phyloP scores from a whole-genome alignment of 37 sponge, comb jelly and placozoan genomes.

The Axinella damicornis region DNA sequence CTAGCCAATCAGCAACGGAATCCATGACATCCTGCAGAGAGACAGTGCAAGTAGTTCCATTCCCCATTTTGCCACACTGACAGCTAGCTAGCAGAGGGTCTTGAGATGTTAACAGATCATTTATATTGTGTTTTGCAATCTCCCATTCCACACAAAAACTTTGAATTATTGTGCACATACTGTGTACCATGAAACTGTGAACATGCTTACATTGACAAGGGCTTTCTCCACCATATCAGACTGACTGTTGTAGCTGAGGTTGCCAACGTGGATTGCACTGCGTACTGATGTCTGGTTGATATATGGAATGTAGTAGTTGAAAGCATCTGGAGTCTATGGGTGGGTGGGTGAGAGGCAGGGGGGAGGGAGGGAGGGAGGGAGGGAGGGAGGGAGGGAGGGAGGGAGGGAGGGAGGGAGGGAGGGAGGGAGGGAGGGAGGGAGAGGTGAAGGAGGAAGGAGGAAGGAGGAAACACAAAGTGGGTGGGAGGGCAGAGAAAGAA shows the following conservation, averaged over 20 bases:
- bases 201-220: constrained; percentile 63
- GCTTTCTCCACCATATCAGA: constrained; percentile 57
- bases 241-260: constrained; percentile 68
- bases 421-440: too few relatives aligned
- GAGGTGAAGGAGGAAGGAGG: too few relatives aligned
- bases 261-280: constrained; percentile 87
- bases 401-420: neutral
- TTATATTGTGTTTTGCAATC: too few relatives aligned
- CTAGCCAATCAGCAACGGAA: constrained; percentile 53
- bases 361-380: neutral
- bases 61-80: too few relatives aligned
- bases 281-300: constrained; percentile 48
- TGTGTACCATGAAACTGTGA: neutral
- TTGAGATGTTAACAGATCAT: too few relatives aligned
- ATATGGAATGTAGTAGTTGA: constrained; percentile 70
- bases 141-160: too few relatives aligned
- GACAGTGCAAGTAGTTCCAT: neutral
- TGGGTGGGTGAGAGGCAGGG: neutral
- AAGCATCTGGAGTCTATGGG: constrained; percentile 63
- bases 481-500: too few relatives aligned
- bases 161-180: too few relatives aligned
- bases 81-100: too few relatives aligned
- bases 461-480: too few relatives aligned
- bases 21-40: constrained; percentile 77
- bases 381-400: neutral